Percentiles rank a stretch among this genome's conserved stretches.
Evolutionary conservation across 2,113 vertebrate genomes (phyloP).

Genomic region (Myotis brandtii): DNA sequence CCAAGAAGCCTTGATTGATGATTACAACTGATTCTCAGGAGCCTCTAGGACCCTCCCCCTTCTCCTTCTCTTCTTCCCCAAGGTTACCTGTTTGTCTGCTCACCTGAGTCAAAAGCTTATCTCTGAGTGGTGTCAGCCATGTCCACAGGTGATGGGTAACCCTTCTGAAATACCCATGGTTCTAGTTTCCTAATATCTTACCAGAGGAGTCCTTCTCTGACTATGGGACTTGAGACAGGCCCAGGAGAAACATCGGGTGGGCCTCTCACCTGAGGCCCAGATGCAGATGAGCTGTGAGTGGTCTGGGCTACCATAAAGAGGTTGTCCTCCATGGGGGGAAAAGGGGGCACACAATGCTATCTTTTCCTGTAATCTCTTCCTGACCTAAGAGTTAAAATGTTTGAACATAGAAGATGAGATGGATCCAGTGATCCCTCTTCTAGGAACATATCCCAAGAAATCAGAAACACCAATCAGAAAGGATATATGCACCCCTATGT

Average conservation of each 20-base stretch:
- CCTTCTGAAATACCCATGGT: not conserved
- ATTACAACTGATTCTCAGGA: not conserved
- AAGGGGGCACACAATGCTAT: not conserved
- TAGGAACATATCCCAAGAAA: too few relatives aligned
- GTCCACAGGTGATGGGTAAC: not conserved
- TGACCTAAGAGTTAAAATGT: not conserved
- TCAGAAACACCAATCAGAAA: too few relatives aligned
- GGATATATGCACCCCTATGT: too few relatives aligned
- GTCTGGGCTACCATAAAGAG: not conserved
- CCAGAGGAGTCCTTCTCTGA: not conserved
- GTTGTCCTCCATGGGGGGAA: not conserved
- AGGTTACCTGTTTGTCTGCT: not conserved
- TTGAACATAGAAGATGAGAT: not conserved
- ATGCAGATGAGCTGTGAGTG: rapidly evolving
- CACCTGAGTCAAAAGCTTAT: not conserved
- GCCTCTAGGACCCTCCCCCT: not conserved
- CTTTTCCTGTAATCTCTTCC: not conserved
- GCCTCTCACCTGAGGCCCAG: not conserved
- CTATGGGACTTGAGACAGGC: not conserved
- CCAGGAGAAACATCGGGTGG: not conserved
- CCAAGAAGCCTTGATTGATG: rapidly evolving
- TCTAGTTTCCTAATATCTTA: not conserved
- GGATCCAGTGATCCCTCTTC: too few relatives aligned
- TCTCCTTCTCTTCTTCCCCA: not conserved
- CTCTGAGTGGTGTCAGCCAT: not conserved